These are phyloP conservation scores for Halisarca cf. caerulea DNA, from an alignment of 37 sponge, comb jelly and placozoan genomes.

Conservation along the genomic window DNA sequence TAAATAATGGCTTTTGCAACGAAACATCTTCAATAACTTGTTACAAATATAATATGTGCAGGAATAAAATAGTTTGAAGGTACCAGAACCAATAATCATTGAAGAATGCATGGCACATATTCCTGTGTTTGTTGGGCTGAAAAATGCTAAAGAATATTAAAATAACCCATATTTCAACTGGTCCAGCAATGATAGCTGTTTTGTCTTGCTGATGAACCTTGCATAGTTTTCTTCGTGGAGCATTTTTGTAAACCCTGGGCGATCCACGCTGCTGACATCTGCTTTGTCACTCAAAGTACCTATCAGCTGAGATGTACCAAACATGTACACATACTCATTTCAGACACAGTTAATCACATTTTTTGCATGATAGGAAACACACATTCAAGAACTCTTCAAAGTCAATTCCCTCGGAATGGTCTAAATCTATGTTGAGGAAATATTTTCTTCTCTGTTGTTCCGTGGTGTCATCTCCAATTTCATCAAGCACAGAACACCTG, in stretches of 20 bases:
- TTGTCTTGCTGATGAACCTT: background rate
- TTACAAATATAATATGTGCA: too few relatives aligned
- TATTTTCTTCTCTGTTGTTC: constrained; percentile 39
- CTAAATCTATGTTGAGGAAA: constrained; percentile 40
- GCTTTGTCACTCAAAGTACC: background rate
- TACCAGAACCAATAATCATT: too few relatives aligned
- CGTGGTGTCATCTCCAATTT: constrained; percentile 37
- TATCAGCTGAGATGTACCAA: constrained; percentile 1
- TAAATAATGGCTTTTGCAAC: too few relatives aligned
- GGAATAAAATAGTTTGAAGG: too few relatives aligned
- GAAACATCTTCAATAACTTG: too few relatives aligned
- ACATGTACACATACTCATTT: background rate
- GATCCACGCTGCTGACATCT: background rate
- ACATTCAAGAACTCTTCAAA: constrained; percentile 61
- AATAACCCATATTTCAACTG: constrained; percentile 14
- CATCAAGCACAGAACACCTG: constrained; percentile 46
- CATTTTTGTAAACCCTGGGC: background rate
- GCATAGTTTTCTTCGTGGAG: constrained; percentile 11
- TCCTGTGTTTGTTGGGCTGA: too few relatives aligned
- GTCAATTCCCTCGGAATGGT: constrained; percentile 51
- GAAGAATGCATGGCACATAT: too few relatives aligned
- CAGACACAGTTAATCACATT: background rate
- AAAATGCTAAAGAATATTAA: background rate
- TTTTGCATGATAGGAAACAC: background rate
- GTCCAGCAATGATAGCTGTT: background rate